These are phyloP conservation scores for Uria lomvia DNA, from an alignment of 2,113 vertebrate genomes.

Conservation along the genomic window DNA sequence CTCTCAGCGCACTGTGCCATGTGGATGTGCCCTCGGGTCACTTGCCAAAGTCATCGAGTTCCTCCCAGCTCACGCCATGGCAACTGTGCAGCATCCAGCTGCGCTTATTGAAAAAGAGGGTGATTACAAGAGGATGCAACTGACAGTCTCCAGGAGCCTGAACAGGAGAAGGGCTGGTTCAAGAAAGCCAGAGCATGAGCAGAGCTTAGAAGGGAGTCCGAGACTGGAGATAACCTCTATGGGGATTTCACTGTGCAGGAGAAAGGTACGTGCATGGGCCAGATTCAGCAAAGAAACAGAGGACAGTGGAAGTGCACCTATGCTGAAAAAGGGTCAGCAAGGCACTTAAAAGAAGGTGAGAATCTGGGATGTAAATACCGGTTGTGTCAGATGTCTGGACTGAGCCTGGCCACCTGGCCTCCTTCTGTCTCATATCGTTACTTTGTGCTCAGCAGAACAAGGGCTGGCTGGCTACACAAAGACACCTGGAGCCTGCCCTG, in stretches of 20 bases:
- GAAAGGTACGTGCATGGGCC: accelerated
- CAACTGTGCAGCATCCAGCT: neutral
- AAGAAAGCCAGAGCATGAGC: neutral
- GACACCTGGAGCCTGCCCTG: neutral
- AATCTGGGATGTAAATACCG: neutral
- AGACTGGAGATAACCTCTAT: neutral
- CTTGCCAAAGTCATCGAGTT: neutral
- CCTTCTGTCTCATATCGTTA: conserved; percentile 20
- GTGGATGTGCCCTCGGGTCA: neutral
- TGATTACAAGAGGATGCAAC: neutral
- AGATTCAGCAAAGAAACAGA: neutral
- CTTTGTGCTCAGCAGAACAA: neutral
- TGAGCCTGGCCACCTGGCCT: conserved; percentile 20
- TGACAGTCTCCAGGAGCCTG: neutral
- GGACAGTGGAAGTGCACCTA: neutral
- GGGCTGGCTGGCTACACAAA: neutral
- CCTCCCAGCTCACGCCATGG: neutral
- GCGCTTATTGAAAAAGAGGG: neutral
- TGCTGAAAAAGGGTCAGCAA: neutral
- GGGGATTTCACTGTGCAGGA: neutral
- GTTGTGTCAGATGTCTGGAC: neutral
- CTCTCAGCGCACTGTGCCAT: neutral
- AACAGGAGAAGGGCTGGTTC: neutral
- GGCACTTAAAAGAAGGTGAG: neutral
- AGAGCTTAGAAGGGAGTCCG: neutral